Evolutionary conservation across 2,113 vertebrate species (phyloP).

Genomic region (Agelaius phoeniceus): DNA sequence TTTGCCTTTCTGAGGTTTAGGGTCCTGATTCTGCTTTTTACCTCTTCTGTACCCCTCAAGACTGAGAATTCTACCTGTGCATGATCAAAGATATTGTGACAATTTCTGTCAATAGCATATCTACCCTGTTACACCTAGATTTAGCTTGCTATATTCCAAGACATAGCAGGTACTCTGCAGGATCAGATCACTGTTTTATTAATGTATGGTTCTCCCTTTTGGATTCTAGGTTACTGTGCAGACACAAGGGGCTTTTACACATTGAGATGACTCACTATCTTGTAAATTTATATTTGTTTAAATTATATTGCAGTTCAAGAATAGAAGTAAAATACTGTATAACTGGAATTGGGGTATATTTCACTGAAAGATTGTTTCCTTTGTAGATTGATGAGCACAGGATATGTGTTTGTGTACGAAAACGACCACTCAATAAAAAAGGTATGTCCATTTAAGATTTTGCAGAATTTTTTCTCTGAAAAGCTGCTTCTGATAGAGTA

Average conservation of each 20-base stretch:
- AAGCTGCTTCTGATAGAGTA: neutral
- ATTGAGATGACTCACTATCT: neutral
- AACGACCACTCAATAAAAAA: constrained; percentile 23
- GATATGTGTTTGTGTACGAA: constrained; percentile 14
- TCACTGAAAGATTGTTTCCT: neutral
- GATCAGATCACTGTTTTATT: neutral
- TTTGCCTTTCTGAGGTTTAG: neutral
- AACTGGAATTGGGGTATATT: neutral
- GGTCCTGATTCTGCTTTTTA: neutral
- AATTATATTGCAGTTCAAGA: neutral
- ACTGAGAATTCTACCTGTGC: neutral
- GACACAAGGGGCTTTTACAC: neutral
- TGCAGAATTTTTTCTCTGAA: neutral
- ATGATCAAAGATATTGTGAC: neutral
- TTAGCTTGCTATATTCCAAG: neutral
- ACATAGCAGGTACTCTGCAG: neutral
- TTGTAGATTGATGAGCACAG: constrained; percentile 7
- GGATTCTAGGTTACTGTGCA: neutral
- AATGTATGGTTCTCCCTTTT: neutral
- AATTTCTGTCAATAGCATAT: neutral
- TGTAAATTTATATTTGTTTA: neutral
- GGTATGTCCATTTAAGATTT: neutral
- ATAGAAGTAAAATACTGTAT: neutral
- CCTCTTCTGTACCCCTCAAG: neutral
- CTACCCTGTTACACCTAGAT: neutral